A percentile compares a stretch with the other conserved stretches of the same genome.
These are phyloP conservation scores for Anolis carolinensis DNA, from an alignment of 2,113 vertebrate genomes.

Conservation along the genomic window DNA sequence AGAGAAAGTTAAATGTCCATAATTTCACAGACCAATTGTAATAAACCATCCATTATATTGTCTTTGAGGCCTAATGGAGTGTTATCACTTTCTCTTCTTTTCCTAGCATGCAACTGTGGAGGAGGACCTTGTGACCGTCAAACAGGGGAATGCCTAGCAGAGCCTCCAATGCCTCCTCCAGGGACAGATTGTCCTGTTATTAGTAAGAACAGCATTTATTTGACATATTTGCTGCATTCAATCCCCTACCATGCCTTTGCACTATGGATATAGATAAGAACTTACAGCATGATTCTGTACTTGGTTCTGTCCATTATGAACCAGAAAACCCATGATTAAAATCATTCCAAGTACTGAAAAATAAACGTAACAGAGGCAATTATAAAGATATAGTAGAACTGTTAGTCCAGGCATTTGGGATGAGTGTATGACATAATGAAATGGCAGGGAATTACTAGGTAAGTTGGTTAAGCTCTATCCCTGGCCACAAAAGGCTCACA, in stretches of 20 bases:
- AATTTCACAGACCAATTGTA: not conserved
- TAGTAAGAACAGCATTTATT: constrained; percentile 71
- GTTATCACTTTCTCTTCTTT: constrained; percentile 25
- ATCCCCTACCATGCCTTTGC: not conserved
- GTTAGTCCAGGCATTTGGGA: not conserved
- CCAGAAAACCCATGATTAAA: not conserved
- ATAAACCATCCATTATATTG: not conserved
- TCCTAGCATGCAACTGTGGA: constrained; percentile 88
- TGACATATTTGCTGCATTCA: not conserved
- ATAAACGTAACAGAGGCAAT: not conserved
- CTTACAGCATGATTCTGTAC: not conserved
- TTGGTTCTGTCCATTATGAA: not conserved
- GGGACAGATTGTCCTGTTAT: constrained; percentile 78
- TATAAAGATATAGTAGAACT: not conserved
- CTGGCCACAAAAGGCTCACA: not conserved
- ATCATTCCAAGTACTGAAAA: not conserved
- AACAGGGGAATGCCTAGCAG: constrained; percentile 89
- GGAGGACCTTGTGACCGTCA: constrained; percentile 88
- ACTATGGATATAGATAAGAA: not conserved
- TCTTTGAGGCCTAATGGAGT: not conserved
- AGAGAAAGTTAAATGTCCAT: not conserved
- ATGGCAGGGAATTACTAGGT: not conserved
- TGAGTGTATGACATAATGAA: not conserved
- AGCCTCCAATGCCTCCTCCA: constrained; percentile 74
- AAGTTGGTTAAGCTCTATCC: not conserved